Conservation (phyloP, 2,113 vertebrate species). For the Rhinolophus ferrumequinum region DNA sequence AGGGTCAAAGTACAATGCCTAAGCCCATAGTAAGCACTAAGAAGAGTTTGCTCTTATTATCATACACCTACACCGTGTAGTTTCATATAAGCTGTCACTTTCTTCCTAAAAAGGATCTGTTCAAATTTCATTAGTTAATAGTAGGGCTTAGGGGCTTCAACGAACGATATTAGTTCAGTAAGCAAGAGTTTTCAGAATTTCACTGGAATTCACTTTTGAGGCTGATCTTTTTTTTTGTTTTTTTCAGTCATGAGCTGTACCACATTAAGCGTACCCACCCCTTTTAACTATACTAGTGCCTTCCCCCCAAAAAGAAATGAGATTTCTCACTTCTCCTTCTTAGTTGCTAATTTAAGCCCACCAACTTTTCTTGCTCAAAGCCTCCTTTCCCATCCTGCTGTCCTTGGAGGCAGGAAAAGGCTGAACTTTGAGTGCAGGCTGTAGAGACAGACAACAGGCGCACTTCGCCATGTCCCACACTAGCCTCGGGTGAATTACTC, state of each 20-base stretch:
- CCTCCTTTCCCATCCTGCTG: not conserved
- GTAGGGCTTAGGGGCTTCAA: not conserved
- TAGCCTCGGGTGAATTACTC: not conserved
- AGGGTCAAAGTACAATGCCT: not conserved
- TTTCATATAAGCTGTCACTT: not conserved
- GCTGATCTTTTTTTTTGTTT: not conserved
- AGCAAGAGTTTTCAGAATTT: not conserved
- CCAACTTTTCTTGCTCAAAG: not conserved
- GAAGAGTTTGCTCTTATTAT: not conserved
- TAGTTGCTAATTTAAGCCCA: not conserved
- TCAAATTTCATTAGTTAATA: not conserved
- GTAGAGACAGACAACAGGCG: not conserved
- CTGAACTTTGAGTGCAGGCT: not conserved
- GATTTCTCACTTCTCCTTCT: not conserved
- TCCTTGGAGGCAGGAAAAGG: not conserved
- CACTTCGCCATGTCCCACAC: not conserved
- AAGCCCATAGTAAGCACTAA: not conserved
- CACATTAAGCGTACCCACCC: slow-evolving; percentile 5
- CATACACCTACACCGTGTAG: not conserved
- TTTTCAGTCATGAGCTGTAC: not conserved
- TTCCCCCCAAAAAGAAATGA: not conserved
- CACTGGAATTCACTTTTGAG: not conserved
- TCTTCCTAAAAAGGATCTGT: slow-evolving; percentile 33
- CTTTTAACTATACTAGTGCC: not conserved
- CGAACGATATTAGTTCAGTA: not conserved